Evolutionary conservation across 2,113 vertebrate species (phyloP).

Genomic region (Actinemys pallida): DNA sequence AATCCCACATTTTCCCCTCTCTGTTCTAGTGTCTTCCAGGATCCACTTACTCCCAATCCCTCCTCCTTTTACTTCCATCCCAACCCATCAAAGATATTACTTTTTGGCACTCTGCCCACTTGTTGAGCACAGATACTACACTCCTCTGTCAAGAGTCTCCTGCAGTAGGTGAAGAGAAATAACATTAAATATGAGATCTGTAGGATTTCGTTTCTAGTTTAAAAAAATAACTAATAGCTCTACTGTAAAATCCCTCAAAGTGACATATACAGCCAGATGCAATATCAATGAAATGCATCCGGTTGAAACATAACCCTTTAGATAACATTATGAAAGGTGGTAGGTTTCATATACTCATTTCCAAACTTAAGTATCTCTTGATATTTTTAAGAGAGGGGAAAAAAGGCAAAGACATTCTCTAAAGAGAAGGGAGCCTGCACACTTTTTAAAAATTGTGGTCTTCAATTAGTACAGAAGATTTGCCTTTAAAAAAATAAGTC

Average conservation of each 20-base stretch:
- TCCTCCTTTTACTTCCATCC: neutral
- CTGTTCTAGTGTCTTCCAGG: neutral
- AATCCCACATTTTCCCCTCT: neutral
- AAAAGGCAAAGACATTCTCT: neutral
- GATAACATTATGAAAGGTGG: neutral
- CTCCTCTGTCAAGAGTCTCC: neutral
- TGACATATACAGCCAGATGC: neutral
- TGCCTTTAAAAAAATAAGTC: neutral
- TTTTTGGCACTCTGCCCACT: slow-evolving; percentile 7
- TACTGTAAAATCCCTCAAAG: neutral
- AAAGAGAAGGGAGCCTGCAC: neutral
- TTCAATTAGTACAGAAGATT: neutral
- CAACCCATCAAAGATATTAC: neutral
- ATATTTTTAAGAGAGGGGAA: neutral
- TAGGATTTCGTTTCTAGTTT: neutral
- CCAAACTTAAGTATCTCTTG: neutral
- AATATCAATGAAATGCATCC: neutral
- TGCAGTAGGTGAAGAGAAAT: neutral
- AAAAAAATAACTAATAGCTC: neutral
- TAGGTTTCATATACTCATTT: neutral
- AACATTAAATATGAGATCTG: neutral
- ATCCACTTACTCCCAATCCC: neutral
- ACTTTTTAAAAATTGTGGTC: neutral
- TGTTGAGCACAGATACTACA: neutral
- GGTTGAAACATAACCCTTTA: neutral